Percentiles rank a stretch among this genome's conserved stretches.
These are phyloP conservation scores for Pyrgilauda ruficollis DNA, from an alignment of 2,113 vertebrate species.

Conservation along the genomic window DNA sequence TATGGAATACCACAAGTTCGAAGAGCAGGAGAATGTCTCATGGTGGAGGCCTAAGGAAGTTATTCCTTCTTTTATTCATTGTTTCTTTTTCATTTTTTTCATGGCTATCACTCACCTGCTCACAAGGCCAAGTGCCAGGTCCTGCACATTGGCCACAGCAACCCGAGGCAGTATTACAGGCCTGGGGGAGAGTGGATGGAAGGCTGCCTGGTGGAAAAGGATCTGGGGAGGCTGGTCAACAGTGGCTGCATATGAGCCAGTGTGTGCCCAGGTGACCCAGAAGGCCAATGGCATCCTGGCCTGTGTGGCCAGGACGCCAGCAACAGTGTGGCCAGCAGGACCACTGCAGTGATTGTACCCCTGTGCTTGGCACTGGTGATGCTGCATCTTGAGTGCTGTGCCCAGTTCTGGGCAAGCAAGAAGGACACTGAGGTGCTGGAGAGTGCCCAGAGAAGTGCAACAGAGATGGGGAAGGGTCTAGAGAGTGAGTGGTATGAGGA, in stretches of 20 bases:
- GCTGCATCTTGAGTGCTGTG: fast-evolving
- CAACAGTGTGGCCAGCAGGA: not conserved
- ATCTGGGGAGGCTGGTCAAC: not conserved
- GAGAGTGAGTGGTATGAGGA: not conserved
- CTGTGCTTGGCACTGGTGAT: not conserved
- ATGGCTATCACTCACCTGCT: not conserved
- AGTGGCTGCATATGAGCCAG: not conserved
- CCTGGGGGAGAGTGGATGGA: not conserved
- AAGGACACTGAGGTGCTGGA: not conserved
- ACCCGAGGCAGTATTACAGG: not conserved
- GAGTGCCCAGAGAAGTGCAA: fast-evolving
- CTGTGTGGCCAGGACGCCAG: not conserved
- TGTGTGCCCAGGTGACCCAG: not conserved
- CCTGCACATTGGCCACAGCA: not conserved
- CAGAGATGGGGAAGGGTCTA: fast-evolving
- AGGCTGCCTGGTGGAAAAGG: not conserved
- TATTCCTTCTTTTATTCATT: not conserved
- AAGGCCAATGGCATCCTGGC: not conserved
- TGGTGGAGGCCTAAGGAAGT: not conserved
- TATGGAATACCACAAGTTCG: fast-evolving
- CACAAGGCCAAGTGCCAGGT: not conserved
- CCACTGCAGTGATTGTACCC: fast-evolving
- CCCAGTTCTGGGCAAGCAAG: not conserved
- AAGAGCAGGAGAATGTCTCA: not conserved
- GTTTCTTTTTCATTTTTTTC: not conserved